Conservation (phyloP, 2,113 vertebrate species). For the Barnardius zonarius region DNA sequence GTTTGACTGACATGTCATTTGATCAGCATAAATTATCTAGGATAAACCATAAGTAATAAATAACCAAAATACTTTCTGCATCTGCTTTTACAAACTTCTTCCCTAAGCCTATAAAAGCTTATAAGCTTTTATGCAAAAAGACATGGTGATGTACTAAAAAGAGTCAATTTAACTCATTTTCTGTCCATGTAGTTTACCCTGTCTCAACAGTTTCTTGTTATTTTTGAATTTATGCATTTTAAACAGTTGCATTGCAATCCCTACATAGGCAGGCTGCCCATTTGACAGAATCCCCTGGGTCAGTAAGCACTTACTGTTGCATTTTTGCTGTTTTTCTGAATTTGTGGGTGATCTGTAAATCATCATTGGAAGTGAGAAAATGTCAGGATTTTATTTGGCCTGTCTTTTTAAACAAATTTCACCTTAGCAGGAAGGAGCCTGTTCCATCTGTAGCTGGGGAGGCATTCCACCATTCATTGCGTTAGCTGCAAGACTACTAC, state of each 20-base stretch:
- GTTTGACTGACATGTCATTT: not conserved
- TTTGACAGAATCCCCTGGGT: not conserved
- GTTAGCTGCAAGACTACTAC: not conserved
- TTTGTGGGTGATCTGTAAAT: not conserved
- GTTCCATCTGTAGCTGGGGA: not conserved
- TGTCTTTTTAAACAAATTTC: not conserved
- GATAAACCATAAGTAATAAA: not conserved
- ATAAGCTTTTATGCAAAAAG: not conserved
- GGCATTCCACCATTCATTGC: not conserved
- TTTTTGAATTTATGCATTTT: not conserved
- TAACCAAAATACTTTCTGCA: not conserved
- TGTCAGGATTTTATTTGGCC: not conserved
- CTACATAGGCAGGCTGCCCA: not conserved
- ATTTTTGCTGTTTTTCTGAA: not conserved
- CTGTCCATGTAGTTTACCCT: not conserved
- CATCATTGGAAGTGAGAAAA: not conserved
- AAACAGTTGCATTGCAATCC: not conserved
- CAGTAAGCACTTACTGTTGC: not conserved
- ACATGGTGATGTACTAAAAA: not conserved
- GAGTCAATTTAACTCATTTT: not conserved
- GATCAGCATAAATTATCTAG: not conserved
- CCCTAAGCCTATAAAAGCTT: not conserved
- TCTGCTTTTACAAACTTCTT: not conserved
- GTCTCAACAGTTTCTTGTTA: not conserved
- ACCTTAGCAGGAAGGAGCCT: not conserved